Conservation (phyloP, 1,140 invertebrate genomes). For the Scaptomyza hsui region DNA sequence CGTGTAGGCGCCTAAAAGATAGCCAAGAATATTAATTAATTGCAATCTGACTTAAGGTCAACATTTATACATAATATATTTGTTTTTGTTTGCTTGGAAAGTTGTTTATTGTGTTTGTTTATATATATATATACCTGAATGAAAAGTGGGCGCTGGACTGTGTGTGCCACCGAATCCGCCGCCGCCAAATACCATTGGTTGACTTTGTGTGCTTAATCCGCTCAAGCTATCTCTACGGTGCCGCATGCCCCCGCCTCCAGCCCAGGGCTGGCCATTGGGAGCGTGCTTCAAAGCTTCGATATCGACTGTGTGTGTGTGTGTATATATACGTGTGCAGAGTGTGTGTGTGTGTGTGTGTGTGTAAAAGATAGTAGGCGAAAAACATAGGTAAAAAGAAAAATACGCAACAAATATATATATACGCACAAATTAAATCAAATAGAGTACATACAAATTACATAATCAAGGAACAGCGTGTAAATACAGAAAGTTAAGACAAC, state of each 20-base stretch:
- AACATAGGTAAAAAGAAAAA: slow-evolving; percentile 37
- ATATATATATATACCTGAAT: slow-evolving; percentile 76
- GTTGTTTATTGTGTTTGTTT: background rate
- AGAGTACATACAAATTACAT: slow-evolving; percentile 27
- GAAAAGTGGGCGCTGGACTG: slow-evolving; percentile 83
- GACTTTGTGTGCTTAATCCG: slow-evolving; percentile 84
- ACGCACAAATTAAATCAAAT: slow-evolving; percentile 48
- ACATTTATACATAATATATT: background rate
- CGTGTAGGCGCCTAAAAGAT: slow-evolving; percentile 86
- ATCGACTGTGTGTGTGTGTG: slow-evolving; percentile 70
- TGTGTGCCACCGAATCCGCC: slow-evolving; percentile 81
- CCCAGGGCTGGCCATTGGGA: slow-evolving; percentile 67
- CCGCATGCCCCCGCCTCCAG: slow-evolving; percentile 78
- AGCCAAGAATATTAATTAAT: slow-evolving; percentile 1
- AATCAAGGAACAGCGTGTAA: slow-evolving; percentile 49
- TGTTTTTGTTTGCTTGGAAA: background rate
- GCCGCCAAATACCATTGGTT: slow-evolving; percentile 82
- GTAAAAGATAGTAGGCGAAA: slow-evolving; percentile 60
- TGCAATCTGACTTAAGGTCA: background rate
- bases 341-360: slow-evolving; percentile 48
- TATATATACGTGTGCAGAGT: slow-evolving; percentile 32
- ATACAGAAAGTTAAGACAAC: slow-evolving; percentile 43
- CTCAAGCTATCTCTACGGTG: slow-evolving; percentile 85
- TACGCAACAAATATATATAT: slow-evolving; percentile 58
- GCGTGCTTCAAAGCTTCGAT: slow-evolving; percentile 84